Base-by-base conservation (phyloP, 1,140 invertebrate species). In the Colletes gigas region DNA sequence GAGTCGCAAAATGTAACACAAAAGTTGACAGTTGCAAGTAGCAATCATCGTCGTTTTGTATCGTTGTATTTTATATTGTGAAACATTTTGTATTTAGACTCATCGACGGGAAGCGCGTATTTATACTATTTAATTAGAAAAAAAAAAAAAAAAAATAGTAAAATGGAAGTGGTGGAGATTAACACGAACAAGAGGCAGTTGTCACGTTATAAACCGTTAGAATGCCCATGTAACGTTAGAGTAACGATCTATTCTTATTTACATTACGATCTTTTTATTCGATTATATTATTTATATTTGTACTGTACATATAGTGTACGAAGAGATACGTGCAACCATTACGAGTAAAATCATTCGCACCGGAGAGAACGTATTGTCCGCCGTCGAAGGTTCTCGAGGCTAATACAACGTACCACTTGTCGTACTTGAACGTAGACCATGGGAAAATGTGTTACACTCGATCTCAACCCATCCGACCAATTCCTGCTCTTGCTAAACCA, bases 291-390 rank as follows among this genome's bases (percentile, higher is more conserved):
- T n/a, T 59, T 3, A 9, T 59, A 21, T 6, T 59, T 21, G 19
- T 81, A 2, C 30, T 12, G 12, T 9, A 6, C 19, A 4, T 60
- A n/a, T 79, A 92, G 90, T 88, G 81, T 41, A 69, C 71, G 44
- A 90, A 73, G 65, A 95, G 92, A 86, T 95, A 95, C 83, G 93
- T 95, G 63, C 95, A 95, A 89, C 95, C 95, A 14, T 77, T 94
- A 0, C 90, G 94, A n/a, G 90, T 91, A 5, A 92, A 93, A 70
- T 94, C 94, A 5, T 93, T 93, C 55, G 93, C 93, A 8, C 95
- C 95, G 0, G 83, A 92, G 44, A 90, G 88, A 15, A 88, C 87
- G 74, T 95, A 94, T 65, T 89, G 92, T 81, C 92, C 93, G 12
- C 94, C 95, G 0, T 91, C 89, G 47, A 90, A 92, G 17, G 89